phyloP scores from a whole-genome alignment of 2,888 invertebrate species.

The Gerris lacustris region DNA sequence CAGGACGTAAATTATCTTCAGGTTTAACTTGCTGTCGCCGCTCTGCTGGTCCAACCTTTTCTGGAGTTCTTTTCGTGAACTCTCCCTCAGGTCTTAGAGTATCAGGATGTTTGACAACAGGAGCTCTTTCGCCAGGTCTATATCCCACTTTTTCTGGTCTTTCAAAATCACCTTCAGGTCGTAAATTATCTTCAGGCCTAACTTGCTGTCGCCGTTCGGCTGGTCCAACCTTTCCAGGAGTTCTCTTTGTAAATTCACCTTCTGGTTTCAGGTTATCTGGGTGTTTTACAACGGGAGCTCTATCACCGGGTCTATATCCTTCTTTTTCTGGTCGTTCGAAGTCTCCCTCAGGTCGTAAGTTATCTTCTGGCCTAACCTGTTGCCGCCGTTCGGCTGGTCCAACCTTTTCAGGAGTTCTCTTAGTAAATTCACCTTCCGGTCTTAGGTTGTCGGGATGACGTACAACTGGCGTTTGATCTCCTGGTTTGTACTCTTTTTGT shows the following conservation, averaged over 20 bases:
- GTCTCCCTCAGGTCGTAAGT: conserved; percentile 38
- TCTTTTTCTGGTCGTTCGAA: conserved; percentile 32
- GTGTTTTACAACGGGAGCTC: conserved; percentile 35
- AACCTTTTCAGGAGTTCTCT: conserved; percentile 34
- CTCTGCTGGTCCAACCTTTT: conserved; percentile 40
- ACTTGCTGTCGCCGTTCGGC: conserved; percentile 36
- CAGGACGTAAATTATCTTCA: conserved; percentile 35
- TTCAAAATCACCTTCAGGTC: conserved; percentile 39
- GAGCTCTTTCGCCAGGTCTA: conserved; percentile 34
- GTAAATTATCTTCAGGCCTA: conserved; percentile 42
- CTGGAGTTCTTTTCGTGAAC: conserved; percentile 37
- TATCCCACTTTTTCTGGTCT: conserved; percentile 34
- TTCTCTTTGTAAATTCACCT: conserved; percentile 44
- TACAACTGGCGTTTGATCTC: conserved; percentile 35
- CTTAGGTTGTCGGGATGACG: conserved; percentile 40
- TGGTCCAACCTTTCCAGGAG: conserved; percentile 33
- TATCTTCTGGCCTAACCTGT: conserved; percentile 39
- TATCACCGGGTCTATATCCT: conserved; percentile 34
- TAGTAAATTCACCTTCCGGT: conserved; percentile 41
- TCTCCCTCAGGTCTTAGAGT: conserved; percentile 38
- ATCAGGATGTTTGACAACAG: conserved; percentile 33
- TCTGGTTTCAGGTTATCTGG: conserved; percentile 45
- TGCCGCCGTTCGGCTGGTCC: conserved; percentile 38
- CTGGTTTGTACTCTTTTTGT: conserved; percentile 27
- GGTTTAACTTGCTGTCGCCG: conserved; percentile 39